These are phyloP conservation scores for Eulemur coronatus DNA, from an alignment of 2,797 vertebrate species.

Conservation along the genomic window DNA sequence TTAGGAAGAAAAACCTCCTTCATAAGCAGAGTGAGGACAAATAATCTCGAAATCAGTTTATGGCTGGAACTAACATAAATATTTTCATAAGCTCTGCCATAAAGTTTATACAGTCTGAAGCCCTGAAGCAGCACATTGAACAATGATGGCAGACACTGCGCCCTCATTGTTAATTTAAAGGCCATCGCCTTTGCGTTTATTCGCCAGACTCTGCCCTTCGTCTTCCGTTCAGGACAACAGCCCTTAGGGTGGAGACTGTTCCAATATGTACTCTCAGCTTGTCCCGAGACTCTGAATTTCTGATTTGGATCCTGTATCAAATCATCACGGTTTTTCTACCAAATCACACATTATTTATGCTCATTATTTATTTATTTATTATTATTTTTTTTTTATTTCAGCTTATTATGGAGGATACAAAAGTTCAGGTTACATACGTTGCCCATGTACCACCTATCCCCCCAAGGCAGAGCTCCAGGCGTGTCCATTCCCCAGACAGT, in stretches of 20 bases:
- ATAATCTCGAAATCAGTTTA: conserved; percentile 27
- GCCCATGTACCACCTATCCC: too few species aligned
- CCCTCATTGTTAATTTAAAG: not conserved
- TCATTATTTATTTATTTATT: not conserved
- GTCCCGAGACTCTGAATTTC: not conserved
- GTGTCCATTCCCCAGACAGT: too few species aligned
- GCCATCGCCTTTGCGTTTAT: not conserved
- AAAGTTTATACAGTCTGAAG: not conserved
- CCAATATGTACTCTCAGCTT: not conserved
- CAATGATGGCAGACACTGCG: rapidly evolving
- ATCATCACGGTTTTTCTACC: not conserved
- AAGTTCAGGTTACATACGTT: too few species aligned
- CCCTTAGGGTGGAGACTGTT: not conserved
- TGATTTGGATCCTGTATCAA: not conserved
- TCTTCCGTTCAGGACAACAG: not conserved
- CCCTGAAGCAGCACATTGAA: not conserved
- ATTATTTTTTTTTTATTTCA: too few species aligned
- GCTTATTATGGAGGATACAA: too few species aligned
- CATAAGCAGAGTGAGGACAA: not conserved
- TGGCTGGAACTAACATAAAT: conserved; percentile 20
- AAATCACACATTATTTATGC: not conserved
- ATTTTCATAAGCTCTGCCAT: not conserved
- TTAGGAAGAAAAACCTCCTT: conserved; percentile 15
- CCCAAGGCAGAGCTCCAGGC: too few species aligned
- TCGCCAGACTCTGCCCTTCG: too few species aligned